Conservation (phyloP, 2,797 vertebrate genomes). For the Tauraco hartlaubi region DNA sequence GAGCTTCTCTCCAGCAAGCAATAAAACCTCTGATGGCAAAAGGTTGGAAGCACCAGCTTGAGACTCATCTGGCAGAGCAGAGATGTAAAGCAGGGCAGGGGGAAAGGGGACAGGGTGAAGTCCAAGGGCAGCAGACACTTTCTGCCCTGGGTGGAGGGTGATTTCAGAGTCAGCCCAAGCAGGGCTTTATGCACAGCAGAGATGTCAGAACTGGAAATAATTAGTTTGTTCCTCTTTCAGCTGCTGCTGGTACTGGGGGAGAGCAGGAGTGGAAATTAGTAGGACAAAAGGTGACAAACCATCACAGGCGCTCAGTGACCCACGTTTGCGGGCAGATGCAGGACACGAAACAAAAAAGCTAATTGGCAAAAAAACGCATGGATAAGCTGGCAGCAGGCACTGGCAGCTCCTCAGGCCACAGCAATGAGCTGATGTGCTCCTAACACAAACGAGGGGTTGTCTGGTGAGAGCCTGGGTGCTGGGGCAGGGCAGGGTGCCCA, state of each 20-base stretch:
- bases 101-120: not conserved
- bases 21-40: not conserved
- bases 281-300: not conserved
- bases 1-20: not conserved
- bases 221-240: not conserved
- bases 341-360: not conserved
- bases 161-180: fast-evolving
- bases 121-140: not conserved
- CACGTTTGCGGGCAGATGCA: fast-evolving
- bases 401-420: not conserved
- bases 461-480: not conserved
- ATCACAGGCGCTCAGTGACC: not conserved
- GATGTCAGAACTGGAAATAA: not conserved
- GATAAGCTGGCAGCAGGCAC: not conserved
- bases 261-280: not conserved
- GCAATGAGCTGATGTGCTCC: fast-evolving
- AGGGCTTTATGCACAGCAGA: not conserved
- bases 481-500: not conserved
- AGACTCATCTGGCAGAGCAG: conserved; percentile 52
- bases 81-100: conserved; percentile 7
- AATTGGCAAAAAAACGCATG: not conserved
- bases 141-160: not conserved
- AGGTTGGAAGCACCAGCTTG: not conserved
- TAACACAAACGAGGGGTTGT: not conserved
- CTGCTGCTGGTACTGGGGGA: not conserved